A percentile compares a stretch with the other conserved stretches of the same genome.
phyloP scores from a whole-genome alignment of 2,113 vertebrate genomes.

The Oplegnathus fasciatus region DNA sequence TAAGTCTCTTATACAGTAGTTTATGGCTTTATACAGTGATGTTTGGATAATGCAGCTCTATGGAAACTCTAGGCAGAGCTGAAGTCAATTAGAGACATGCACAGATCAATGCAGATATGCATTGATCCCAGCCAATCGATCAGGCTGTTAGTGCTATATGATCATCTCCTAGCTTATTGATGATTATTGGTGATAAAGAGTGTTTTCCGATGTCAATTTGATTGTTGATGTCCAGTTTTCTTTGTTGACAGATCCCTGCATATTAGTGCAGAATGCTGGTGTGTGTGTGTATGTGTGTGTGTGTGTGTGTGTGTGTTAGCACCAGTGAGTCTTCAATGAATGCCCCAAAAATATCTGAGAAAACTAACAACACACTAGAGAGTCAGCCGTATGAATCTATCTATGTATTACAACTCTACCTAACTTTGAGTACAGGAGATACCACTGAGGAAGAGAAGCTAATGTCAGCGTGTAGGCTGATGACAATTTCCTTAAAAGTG shows the following conservation, averaged over 20 bases:
- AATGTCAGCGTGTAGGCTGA: neutral
- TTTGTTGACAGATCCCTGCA: slow-evolving; percentile 1
- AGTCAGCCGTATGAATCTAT: neutral
- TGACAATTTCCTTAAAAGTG: neutral
- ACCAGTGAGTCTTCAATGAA: slow-evolving; percentile 31
- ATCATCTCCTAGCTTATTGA: neutral
- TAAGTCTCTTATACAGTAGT: slow-evolving; percentile 2
- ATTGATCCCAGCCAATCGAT: neutral
- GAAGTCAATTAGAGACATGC: neutral
- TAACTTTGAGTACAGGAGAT: neutral
- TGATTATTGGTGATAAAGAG: neutral
- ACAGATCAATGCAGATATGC: neutral
- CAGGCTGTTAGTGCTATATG: neutral
- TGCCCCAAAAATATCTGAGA: slow-evolving; percentile 12
- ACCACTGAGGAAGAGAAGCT: neutral
- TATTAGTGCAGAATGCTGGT: slow-evolving; percentile 27
- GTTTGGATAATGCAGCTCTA: neutral
- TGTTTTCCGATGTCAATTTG: neutral
- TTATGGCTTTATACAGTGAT: slow-evolving; percentile 7
- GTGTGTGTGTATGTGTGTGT: slow-evolving; percentile 19
- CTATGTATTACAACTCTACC: neutral
- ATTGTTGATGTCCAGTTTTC: neutral
- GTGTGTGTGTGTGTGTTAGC: slow-evolving; percentile 27
- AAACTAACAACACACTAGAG: neutral
- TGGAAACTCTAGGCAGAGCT: neutral